Percentiles rank a stretch among this genome's conserved stretches.
phyloP scores from a whole-genome alignment of 2,797 vertebrate species.

The Pteronotus mesoamericanus region DNA sequence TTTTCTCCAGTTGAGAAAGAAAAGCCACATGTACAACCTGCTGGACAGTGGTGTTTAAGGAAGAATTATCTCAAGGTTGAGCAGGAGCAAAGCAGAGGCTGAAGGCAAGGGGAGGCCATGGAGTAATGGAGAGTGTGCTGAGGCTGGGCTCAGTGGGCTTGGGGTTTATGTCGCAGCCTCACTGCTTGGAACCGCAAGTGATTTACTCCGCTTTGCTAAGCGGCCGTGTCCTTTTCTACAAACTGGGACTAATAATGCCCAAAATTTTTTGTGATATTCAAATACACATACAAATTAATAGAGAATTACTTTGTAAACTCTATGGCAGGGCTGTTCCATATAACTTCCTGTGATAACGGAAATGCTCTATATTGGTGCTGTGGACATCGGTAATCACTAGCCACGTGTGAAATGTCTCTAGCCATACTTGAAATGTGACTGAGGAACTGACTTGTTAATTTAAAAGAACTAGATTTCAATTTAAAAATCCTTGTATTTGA shows the following conservation, averaged over 20 bases:
- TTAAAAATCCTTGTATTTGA: background rate
- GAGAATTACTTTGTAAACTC: background rate
- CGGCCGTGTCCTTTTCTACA: background rate
- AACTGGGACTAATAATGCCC: background rate
- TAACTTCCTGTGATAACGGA: background rate
- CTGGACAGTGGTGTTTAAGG: background rate
- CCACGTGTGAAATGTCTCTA: background rate
- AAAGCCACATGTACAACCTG: background rate
- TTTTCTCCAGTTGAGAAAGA: background rate
- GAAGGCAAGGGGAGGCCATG: background rate
- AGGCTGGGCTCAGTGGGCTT: background rate
- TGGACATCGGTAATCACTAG: background rate
- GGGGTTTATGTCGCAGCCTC: background rate
- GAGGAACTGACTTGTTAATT: background rate
- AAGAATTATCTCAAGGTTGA: background rate
- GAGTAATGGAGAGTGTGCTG: background rate
- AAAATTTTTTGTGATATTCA: background rate
- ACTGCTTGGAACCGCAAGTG: background rate
- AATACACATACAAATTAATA: background rate
- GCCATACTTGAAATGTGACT: background rate
- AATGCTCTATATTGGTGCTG: background rate
- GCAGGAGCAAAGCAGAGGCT: background rate
- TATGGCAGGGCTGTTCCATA: background rate
- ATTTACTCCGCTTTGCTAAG: background rate
- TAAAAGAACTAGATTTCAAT: background rate